phyloP scores from a whole-genome alignment of 2,888 invertebrate genomes.

The Platycheirus rosarum region DNA sequence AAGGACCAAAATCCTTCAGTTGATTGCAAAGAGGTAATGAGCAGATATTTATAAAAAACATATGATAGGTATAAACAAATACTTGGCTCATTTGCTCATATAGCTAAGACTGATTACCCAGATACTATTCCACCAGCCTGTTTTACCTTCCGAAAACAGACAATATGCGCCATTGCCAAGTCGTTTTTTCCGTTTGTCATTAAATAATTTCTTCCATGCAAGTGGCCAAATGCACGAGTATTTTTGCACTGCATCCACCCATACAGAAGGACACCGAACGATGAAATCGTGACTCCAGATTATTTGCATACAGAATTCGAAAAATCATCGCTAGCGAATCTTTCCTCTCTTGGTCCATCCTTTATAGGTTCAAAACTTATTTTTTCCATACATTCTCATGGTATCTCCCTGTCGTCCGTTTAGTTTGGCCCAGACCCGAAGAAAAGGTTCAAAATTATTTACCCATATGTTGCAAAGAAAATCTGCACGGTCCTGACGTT shows the following conservation, averaged over 20 bases:
- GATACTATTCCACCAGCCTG: slow-evolving; percentile 35
- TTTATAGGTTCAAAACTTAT: slow-evolving; percentile 41
- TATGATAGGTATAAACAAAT: too few relatives aligned
- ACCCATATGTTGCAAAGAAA: slow-evolving; percentile 66
- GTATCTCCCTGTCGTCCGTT: slow-evolving; percentile 2
- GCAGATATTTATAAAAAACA: too few relatives aligned
- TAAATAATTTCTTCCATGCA: slow-evolving; percentile 64
- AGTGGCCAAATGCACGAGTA: slow-evolving; percentile 18
- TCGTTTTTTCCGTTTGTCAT: slow-evolving; percentile 63
- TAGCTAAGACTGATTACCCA: slow-evolving; percentile 16
- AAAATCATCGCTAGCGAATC: slow-evolving; percentile 71
- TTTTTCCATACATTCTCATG: slow-evolving; percentile 26
- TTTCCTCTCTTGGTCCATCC: slow-evolving; percentile 56
- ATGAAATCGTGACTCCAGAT: slow-evolving; percentile 71
- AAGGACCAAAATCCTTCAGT: too few relatives aligned
- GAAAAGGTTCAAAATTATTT: slow-evolving; percentile 69
- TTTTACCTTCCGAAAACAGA: slow-evolving; percentile 15
- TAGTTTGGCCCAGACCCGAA: background rate
- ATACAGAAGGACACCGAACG: slow-evolving; percentile 66
- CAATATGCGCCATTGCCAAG: slow-evolving; percentile 46
- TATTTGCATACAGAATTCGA: slow-evolving; percentile 74
- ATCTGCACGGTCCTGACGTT: slow-evolving; percentile 43
- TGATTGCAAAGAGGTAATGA: too few relatives aligned
- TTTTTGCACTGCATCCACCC: slow-evolving; percentile 47
- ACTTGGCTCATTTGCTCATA: background rate